Conservation (phyloP, 2,888 invertebrate genomes). For the Ophioninae sp. region DNA sequence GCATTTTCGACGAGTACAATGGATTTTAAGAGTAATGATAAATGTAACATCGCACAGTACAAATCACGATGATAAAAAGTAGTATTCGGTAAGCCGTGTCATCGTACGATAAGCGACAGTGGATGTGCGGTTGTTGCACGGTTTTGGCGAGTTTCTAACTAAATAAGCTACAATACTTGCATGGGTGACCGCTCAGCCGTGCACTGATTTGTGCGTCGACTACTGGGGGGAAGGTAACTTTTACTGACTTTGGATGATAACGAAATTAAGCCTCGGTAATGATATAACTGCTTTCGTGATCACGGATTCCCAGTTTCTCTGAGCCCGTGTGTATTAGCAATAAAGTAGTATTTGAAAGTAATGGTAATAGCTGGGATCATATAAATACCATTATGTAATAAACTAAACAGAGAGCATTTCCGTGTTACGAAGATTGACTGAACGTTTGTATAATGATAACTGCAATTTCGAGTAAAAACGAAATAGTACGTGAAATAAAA, state of each 20-base stretch:
- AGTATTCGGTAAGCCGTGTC: background rate
- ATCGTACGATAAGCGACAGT: background rate
- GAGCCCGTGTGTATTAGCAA: background rate
- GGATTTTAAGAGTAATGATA: background rate
- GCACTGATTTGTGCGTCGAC: background rate
- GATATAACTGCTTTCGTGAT: background rate
- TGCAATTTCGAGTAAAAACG: conserved; percentile 21
- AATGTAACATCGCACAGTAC: conserved; percentile 23
- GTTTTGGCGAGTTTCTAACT: no score
- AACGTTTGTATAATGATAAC: conserved; percentile 15
- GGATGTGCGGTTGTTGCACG: no score
- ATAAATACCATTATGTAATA: background rate
- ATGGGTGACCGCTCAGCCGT: background rate
- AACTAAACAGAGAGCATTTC: background rate
- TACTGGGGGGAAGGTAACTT: background rate
- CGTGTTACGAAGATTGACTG: background rate
- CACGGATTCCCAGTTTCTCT: background rate
- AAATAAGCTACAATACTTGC: background rate
- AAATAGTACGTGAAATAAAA: conserved; percentile 45
- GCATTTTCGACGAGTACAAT: conserved; percentile 1
- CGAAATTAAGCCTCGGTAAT: background rate
- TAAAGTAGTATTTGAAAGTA: background rate
- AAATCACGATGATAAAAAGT: background rate
- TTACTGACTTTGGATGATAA: background rate
- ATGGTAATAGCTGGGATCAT: background rate